Evolutionary conservation across 1,140 invertebrate species (phyloP), one percentile per base, ranked within the genome.

Genomic region (Drosophila saltans): DNA sequence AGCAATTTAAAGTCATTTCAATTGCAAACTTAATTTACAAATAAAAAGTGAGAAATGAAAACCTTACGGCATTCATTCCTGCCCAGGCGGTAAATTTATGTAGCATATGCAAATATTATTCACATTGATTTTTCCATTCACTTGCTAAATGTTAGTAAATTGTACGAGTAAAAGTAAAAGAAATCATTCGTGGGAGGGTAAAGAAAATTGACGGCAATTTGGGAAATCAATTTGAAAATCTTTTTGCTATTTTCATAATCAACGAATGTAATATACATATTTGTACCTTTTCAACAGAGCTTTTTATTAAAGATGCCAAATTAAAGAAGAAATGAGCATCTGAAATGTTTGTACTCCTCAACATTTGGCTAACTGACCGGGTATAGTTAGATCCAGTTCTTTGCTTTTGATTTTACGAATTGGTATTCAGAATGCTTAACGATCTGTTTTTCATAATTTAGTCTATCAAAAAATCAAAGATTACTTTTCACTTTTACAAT

Each of bases 1-100:
- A 90, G 69, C 88, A 82, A 86, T 90, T 90, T 90, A 86, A 82
- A 75, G 83, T 72, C 85, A 88, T 88, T 88, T 89, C 80, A 76
- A 88, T 78, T 89, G 83, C 74, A 84, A 89, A 88, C 83, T 88
- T 83, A 80, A 89, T 88, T 89, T 83, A 69, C 66, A 76, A 89
- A 75, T 59, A 59, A 59, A 59, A 39, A 39, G 16, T 21, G 57
- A 59, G 21, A 16, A 59, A 39, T 21, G 7, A 59, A 59, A 9
- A 39, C 55, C 45, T 52, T 26, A 11, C 45, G 45, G 45, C 45
- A 52, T 26, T 9, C 45, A 24, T 26, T 16, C 76, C 68, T 69
- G 66, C 67, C 69, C 80, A 70, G 70, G 69, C 66, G 83, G 80
- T 76, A 52, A 52, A 52, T 52, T 52, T 52, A 26, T 52, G 45